phyloP scores from a whole-genome alignment of 1,140 invertebrate genomes.

The Armadillidium nasatum region DNA sequence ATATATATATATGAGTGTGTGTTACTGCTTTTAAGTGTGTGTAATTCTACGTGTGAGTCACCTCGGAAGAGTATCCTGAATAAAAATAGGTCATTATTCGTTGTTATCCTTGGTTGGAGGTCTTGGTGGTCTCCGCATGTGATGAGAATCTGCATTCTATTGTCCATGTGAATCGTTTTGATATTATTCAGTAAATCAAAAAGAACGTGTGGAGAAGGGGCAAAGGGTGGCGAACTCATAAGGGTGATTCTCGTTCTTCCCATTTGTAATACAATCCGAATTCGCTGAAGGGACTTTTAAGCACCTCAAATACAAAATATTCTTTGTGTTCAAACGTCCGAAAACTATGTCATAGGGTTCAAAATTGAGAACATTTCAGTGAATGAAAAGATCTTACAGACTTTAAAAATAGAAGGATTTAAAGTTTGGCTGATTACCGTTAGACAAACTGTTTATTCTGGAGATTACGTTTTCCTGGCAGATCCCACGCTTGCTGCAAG shows the following conservation, averaged over 20 bases:
- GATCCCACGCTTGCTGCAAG: slow-evolving; percentile 26
- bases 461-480: slow-evolving; percentile 28
- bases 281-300: slow-evolving; percentile 13
- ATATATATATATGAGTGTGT: background rate
- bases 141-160: slow-evolving; percentile 23
- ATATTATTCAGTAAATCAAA: slow-evolving; percentile 38
- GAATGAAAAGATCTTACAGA: slow-evolving; percentile 20
- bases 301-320: slow-evolving; percentile 31
- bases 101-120: background rate
- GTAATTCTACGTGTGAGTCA: background rate
- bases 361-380: background rate
- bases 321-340: slow-evolving; percentile 37
- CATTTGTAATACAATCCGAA: slow-evolving; percentile 12
- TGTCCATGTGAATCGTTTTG: slow-evolving; percentile 37
- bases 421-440: slow-evolving; percentile 35
- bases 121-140: slow-evolving; percentile 12
- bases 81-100: background rate
- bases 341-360: slow-evolving; percentile 29
- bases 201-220: slow-evolving; percentile 27
- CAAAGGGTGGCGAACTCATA: slow-evolving; percentile 20
- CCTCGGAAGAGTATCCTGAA: too few species aligned
- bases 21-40: too few species aligned
- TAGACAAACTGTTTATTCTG: slow-evolving; percentile 42
- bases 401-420: background rate
- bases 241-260: background rate